A percentile compares a stretch with the other conserved stretches of the same genome.
Evolutionary conservation across 2,113 vertebrate species (phyloP).

Genomic region (Aphyosemion australe): DNA sequence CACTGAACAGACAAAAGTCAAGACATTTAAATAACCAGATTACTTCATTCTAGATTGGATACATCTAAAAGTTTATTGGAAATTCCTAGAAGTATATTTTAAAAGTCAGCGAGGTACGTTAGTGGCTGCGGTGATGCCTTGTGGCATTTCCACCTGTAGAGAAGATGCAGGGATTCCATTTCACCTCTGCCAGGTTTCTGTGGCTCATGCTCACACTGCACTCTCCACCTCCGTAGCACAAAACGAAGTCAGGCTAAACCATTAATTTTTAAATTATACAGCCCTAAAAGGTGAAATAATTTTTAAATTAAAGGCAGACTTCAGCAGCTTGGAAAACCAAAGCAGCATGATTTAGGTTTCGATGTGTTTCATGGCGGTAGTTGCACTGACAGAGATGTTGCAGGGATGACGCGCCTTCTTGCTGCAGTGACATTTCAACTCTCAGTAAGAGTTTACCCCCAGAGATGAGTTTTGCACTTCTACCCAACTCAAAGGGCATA

Average conservation of each 20-base stretch:
- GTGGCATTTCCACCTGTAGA: slow-evolving; percentile 36
- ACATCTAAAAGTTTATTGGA: not conserved
- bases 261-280: too few relatives aligned
- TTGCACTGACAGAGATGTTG: slow-evolving; percentile 29
- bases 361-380: slow-evolving; percentile 3
- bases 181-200: not conserved
- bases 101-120: not conserved
- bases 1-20: too few relatives aligned
- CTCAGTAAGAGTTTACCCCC: slow-evolving; percentile 7
- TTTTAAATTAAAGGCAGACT: not conserved
- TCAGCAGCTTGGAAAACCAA: not conserved
- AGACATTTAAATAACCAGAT: not conserved
- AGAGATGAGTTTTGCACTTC: slow-evolving; percentile 9
- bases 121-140: not conserved
- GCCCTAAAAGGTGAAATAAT: not conserved
- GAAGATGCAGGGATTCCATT: not conserved
- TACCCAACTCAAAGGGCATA: not conserved
- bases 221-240: not conserved
- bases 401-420: too few relatives aligned
- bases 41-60: not conserved
- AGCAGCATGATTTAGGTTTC: slow-evolving; percentile 24
- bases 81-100: slow-evolving; percentile 22
- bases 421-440: slow-evolving; percentile 1
- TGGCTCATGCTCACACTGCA: not conserved
- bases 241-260: not conserved